Percentiles rank a stretch among this genome's conserved stretches.
These are phyloP conservation scores for Cyclargus thomasi DNA, from an alignment of 1,140 invertebrate genomes.

Conservation along the genomic window DNA sequence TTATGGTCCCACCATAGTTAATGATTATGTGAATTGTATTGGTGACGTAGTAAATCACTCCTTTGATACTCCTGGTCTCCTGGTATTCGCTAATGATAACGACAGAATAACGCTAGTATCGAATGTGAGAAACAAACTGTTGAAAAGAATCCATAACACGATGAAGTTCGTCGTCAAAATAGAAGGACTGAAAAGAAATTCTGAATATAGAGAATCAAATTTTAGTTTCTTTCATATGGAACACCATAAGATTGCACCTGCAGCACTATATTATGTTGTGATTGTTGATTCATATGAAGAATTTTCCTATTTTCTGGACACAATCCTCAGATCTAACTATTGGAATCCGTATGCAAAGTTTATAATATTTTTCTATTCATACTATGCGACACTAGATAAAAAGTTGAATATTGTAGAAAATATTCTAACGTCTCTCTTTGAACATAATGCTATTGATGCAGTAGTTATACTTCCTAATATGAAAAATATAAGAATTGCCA, in stretches of 20 bases:
- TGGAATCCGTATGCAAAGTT: constrained; percentile 61
- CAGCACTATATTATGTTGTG: constrained; percentile 52
- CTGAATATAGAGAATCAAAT: constrained; percentile 24
- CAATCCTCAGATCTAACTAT: constrained; percentile 38
- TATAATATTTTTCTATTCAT: constrained; percentile 43
- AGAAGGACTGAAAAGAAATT: constrained; percentile 28
- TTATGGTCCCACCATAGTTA: constrained; percentile 41
- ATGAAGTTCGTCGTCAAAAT: constrained; percentile 40
- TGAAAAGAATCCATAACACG: constrained; percentile 42
- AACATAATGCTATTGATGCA: constrained; percentile 47
- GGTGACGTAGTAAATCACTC: constrained; percentile 41
- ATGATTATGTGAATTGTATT: constrained; percentile 50
- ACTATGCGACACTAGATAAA: constrained; percentile 24
- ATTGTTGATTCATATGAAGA: constrained; percentile 44
- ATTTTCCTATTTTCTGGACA: constrained; percentile 39
- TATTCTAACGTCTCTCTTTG: constrained; percentile 49
- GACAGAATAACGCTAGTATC: constrained; percentile 39
- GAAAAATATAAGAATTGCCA: constrained; percentile 36
- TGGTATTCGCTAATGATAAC: constrained; percentile 45
- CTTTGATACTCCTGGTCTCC: constrained; percentile 39
- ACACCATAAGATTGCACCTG: constrained; percentile 29
- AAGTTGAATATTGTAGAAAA: constrained; percentile 33
- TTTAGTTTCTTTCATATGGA: constrained; percentile 31
- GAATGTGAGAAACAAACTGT: constrained; percentile 41
- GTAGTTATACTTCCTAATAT: constrained; percentile 42